A percentile compares a stretch with the other conserved stretches of the same genome.
phyloP scores from a whole-genome alignment of 1,140 invertebrate species.

The Steinernema feltiae region DNA sequence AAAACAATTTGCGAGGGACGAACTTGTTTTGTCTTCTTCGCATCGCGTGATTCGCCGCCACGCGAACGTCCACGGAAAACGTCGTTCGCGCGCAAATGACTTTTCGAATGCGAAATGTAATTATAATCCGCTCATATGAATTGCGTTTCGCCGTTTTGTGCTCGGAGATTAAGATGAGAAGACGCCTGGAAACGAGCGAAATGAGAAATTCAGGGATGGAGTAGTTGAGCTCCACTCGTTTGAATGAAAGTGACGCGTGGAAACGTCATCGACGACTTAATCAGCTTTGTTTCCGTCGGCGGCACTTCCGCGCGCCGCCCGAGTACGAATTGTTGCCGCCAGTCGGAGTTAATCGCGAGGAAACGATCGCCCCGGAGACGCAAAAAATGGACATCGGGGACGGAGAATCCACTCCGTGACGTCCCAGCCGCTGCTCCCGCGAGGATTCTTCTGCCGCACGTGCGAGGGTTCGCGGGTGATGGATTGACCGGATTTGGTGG shows the following conservation, averaged over 20 bases:
- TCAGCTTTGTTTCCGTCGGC: conserved; percentile 2
- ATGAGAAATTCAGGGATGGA: background rate
- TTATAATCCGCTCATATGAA: background rate
- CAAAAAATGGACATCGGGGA: background rate
- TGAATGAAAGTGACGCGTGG: background rate
- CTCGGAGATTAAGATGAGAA: background rate
- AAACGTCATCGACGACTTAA: background rate
- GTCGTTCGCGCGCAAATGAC: background rate
- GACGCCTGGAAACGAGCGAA: background rate
- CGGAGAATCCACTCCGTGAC: background rate
- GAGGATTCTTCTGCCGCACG: background rate
- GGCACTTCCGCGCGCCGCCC: background rate
- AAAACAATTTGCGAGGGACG: background rate
- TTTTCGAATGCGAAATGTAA: background rate
- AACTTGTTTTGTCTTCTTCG: background rate
- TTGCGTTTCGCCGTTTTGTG: background rate
- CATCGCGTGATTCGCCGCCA: background rate
- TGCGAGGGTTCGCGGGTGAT: background rate
- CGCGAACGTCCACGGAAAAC: background rate
- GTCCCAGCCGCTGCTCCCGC: no score
- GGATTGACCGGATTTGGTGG: background rate
- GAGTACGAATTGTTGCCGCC: conserved; percentile 6
- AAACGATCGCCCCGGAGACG: no score
- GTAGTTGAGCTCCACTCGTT: background rate
- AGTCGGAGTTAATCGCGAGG: background rate